These are phyloP conservation scores for Chironomus striatipennis DNA, from an alignment of 1,140 invertebrate species.

Conservation along the genomic window DNA sequence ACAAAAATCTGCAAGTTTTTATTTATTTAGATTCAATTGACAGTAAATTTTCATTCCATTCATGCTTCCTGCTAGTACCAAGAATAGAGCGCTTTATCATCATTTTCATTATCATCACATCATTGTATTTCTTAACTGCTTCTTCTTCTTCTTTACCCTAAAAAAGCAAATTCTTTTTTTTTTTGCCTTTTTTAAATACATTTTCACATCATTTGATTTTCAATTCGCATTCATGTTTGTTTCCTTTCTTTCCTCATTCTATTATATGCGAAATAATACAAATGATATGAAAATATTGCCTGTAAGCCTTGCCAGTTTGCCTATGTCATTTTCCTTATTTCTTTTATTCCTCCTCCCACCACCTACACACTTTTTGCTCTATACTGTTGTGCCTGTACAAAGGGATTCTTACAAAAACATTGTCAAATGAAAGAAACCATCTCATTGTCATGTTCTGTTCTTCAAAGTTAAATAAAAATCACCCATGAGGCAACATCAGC, in stretches of 20 bases:
- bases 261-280: not conserved
- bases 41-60: not conserved
- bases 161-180: not conserved
- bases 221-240: not conserved
- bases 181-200: not conserved
- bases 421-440: not conserved
- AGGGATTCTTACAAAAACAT: not conserved
- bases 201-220: conserved; percentile 14
- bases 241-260: too few species aligned
- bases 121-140: not conserved
- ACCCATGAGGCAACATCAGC: not conserved
- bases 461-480: not conserved
- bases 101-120: not conserved
- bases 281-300: not conserved
- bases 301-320: not conserved
- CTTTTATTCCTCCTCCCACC: too few species aligned
- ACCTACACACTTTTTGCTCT: too few species aligned
- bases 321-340: too few species aligned
- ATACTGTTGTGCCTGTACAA: too few species aligned
- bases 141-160: not conserved
- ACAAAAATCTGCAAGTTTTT: too few species aligned
- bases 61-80: not conserved
- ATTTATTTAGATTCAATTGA: not conserved
- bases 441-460: conserved; percentile 10
- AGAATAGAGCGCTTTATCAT: not conserved